phyloP scores from a whole-genome alignment of 2,113 vertebrate genomes.

The Etheostoma cragini region DNA sequence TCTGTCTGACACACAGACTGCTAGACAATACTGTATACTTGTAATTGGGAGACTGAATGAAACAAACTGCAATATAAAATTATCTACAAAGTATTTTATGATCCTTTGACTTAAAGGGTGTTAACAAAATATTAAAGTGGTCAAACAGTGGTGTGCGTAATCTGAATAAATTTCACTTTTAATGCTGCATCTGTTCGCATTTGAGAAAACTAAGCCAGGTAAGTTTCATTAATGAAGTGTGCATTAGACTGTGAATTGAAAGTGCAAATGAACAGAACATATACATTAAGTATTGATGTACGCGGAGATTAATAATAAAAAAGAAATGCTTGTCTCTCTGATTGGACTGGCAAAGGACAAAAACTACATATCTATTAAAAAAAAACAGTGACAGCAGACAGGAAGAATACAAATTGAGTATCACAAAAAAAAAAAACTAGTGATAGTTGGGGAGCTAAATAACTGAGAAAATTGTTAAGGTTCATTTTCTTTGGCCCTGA shows the following conservation, averaged over 20 bases:
- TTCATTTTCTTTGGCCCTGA: constrained; percentile 53
- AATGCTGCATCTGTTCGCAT: constrained; percentile 29
- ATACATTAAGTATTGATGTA: constrained; percentile 62
- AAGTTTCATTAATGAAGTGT: constrained; percentile 45
- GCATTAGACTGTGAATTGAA: constrained; percentile 55
- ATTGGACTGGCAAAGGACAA: constrained; percentile 21
- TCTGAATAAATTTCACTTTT: constrained; percentile 45
- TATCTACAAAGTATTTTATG: constrained; percentile 15
- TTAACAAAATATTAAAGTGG: constrained; percentile 20
- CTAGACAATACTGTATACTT: constrained; percentile 28
- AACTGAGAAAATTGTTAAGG: constrained; percentile 35
- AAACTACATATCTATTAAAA: constrained; percentile 9
- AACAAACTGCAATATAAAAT: constrained; percentile 9
- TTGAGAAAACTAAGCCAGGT: constrained; percentile 30
- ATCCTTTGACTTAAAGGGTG: constrained; percentile 16
- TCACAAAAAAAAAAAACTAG: constrained; percentile 18
- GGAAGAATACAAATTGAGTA: constrained; percentile 19
- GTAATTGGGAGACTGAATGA: not conserved
- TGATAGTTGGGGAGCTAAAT: constrained; percentile 48
- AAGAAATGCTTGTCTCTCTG: constrained; percentile 11
- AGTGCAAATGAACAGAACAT: constrained; percentile 55
- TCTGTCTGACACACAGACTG: constrained; percentile 53
- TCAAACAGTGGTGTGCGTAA: constrained; percentile 20
- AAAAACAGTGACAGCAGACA: not conserved
- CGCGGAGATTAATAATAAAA: constrained; percentile 25